Evolutionary conservation across 2,113 vertebrate genomes (phyloP).

Genomic region (Marmota monax): DNA sequence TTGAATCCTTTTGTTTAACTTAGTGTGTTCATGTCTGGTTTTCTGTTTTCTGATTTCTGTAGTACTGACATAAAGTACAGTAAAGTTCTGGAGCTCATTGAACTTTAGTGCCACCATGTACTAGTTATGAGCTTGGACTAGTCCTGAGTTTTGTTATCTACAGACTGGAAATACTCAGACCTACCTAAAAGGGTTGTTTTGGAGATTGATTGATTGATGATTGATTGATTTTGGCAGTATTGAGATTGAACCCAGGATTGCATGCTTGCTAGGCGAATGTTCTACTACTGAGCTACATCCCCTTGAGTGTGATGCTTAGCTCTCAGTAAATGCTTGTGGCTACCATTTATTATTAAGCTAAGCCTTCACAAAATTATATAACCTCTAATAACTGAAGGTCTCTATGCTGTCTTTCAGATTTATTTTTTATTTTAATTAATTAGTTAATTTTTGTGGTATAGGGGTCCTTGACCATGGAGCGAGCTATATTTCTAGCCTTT

Average conservation of each 20-base stretch:
- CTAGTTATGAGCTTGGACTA: background rate
- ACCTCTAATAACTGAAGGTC: background rate
- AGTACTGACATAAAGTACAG: background rate
- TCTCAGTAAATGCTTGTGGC: background rate
- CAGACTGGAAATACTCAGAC: background rate
- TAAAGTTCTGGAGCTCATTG: background rate
- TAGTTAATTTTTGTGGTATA: no score
- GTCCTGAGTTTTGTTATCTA: conserved; percentile 11
- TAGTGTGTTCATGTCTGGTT: background rate
- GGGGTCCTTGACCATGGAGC: no score
- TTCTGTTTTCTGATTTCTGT: background rate
- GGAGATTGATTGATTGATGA: background rate
- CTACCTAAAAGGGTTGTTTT: background rate
- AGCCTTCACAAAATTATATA: background rate
- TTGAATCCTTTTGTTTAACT: no score
- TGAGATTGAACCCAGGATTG: background rate
- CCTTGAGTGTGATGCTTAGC: background rate
- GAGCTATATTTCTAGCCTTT: no score
- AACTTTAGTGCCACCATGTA: background rate
- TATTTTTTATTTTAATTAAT: no score
- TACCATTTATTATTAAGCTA: background rate
- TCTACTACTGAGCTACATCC: background rate
- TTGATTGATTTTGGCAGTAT: background rate
- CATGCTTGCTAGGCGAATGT: background rate
- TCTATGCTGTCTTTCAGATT: background rate